Conservation (phyloP, 1,140 invertebrate species). For the Coenobita brevimanus region DNA sequence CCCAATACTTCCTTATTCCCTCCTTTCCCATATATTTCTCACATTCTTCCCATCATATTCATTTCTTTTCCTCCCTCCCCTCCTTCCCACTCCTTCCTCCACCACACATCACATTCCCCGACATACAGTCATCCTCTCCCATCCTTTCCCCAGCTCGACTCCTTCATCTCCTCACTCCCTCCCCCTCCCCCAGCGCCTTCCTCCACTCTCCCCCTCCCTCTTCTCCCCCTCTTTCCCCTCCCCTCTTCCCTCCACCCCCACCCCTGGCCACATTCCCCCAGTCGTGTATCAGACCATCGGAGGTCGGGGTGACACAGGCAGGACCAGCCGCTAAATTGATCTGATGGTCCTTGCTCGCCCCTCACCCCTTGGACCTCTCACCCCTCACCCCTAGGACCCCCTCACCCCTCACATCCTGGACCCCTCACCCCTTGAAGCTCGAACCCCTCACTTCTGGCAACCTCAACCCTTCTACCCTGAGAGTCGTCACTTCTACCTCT, state of each 20-base stretch:
- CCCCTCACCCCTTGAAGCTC: too few species aligned
- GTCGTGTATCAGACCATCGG: constrained; percentile 6
- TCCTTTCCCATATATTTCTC: not conserved
- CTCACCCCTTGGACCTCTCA: not conserved
- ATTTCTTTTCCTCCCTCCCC: not conserved
- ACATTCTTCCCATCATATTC: not conserved
- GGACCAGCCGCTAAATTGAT: constrained; percentile 28
- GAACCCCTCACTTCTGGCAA: not conserved
- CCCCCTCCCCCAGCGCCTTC: too few species aligned
- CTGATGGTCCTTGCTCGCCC: not conserved
- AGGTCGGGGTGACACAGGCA: not conserved
- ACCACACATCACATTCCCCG: not conserved
- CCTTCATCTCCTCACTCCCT: not conserved
- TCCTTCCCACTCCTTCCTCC: not conserved
- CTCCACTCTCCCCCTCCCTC: not conserved
- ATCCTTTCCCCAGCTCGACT: not conserved
- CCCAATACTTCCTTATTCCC: too few species aligned
- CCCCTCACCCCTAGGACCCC: not conserved
- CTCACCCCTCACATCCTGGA: too few species aligned
- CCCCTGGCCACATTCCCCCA: not conserved
- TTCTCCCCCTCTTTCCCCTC: not conserved
- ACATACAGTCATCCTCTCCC: not conserved
- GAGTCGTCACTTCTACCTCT: too few species aligned
- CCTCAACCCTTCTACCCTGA: too few species aligned
- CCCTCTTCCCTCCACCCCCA: not conserved